These are phyloP conservation scores for Harpagoxenus sublaevis DNA, from an alignment of 2,888 invertebrate species.

Conservation along the genomic window DNA sequence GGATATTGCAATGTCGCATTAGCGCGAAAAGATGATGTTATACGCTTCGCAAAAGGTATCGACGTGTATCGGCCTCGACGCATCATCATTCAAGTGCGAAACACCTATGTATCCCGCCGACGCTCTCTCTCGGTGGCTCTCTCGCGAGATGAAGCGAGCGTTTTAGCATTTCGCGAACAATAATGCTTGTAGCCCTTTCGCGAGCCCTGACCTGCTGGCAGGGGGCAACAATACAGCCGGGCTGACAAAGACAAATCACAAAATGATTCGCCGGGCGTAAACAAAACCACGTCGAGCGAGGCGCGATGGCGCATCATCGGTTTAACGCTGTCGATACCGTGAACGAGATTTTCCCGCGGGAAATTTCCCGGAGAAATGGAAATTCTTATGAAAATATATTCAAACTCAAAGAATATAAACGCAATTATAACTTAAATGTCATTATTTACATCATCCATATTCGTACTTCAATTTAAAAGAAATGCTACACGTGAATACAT, in stretches of 20 bases:
- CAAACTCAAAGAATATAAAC: not conserved
- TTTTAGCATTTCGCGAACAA: conserved; percentile 58
- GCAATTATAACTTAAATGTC: conserved; percentile 8
- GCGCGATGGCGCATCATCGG: not conserved
- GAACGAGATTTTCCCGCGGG: not conserved
- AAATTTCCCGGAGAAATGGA: not conserved
- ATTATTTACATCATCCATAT: not conserved
- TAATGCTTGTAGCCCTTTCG: conserved; percentile 21
- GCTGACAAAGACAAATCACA: conserved; percentile 62
- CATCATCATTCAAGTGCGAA: conserved; percentile 24
- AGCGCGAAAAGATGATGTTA: not conserved
- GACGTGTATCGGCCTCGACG: conserved; percentile 1
- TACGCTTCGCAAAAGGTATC: not conserved
- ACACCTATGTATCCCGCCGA: not conserved
- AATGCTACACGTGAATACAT: not conserved
- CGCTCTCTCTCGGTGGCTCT: conserved; percentile 17
- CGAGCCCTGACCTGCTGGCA: conserved; percentile 49
- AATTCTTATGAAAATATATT: not conserved
- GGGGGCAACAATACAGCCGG: not conserved
- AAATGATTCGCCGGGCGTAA: conserved; percentile 55
- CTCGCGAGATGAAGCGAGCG: conserved; percentile 18
- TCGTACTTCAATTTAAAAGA: not conserved
- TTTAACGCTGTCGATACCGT: conserved; percentile 17
- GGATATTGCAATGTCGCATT: not conserved
- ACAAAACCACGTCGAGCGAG: conserved; percentile 48